Evolutionary conservation across 2,797 vertebrate species (phyloP).

Genomic region (Myotis planiceps): DNA sequence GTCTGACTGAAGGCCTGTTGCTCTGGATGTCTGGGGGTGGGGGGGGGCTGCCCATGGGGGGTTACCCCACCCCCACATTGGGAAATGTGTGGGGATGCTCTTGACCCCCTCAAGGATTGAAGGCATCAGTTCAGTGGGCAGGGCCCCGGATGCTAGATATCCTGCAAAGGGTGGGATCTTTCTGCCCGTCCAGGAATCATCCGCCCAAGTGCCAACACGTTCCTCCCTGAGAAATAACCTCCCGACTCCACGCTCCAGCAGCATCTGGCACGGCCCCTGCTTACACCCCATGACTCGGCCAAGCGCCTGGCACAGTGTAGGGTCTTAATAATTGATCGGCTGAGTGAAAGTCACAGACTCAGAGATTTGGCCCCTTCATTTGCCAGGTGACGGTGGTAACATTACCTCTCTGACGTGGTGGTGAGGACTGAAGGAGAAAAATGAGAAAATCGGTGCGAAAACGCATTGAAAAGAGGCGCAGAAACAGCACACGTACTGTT

Average conservation of each 20-base stretch:
- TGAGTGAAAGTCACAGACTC: not conserved
- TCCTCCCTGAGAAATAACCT: not conserved
- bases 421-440: not conserved
- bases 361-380: not conserved
- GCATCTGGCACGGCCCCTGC: not conserved
- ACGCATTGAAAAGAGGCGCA: not conserved
- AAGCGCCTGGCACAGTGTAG: not conserved
- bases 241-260: too few species aligned
- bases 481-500: accelerated
- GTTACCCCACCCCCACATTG: not conserved
- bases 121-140: not conserved
- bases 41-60: not conserved
- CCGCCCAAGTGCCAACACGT: not conserved
- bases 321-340: not conserved
- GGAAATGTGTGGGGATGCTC: not conserved
- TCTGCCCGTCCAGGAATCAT: not conserved
- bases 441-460: not conserved
- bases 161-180: not conserved
- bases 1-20: not conserved
- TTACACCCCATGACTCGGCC: not conserved
- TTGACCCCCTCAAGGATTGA: not conserved
- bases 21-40: not conserved
- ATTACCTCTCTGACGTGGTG: not conserved
- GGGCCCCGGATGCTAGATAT: not conserved
- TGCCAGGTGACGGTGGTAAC: not conserved